Evolutionary conservation across 2,888 invertebrate species (phyloP).

Genomic region (Drosophila paucipuncta): DNA sequence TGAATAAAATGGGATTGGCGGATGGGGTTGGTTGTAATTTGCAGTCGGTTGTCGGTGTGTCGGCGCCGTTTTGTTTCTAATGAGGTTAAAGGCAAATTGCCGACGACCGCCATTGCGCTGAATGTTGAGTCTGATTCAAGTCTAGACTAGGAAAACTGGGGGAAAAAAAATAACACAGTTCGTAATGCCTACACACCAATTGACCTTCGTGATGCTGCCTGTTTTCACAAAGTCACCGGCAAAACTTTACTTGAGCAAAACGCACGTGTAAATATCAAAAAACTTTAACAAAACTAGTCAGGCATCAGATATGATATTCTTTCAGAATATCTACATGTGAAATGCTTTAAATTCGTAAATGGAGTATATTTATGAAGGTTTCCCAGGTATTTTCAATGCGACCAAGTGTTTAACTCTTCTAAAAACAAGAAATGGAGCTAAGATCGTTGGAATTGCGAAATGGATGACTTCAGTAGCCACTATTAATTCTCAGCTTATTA

Average conservation of each 20-base stretch:
- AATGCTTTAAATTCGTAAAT: neutral
- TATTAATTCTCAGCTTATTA: neutral
- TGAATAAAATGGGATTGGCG: neutral
- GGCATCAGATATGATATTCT: neutral
- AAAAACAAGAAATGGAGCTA: neutral
- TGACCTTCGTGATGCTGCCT: constrained; percentile 30
- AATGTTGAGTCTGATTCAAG: constrained; percentile 68
- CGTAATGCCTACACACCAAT: constrained; percentile 30
- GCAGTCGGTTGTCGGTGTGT: constrained; percentile 32
- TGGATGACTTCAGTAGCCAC: neutral
- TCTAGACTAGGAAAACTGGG: constrained; percentile 65
- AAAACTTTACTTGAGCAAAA: constrained; percentile 28
- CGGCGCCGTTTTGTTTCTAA: constrained; percentile 64
- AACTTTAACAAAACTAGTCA: neutral
- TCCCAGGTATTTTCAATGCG: neutral
- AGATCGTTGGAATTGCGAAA: neutral
- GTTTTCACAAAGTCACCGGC: constrained; percentile 29
- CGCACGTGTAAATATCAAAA: neutral
- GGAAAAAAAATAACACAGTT: constrained; percentile 36
- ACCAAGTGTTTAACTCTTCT: neutral
- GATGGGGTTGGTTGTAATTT: constrained; percentile 2
- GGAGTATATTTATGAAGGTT: neutral
- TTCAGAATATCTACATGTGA: neutral
- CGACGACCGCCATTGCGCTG: constrained; percentile 62
- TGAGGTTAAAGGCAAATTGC: constrained; percentile 75